Base-by-base conservation (phyloP, 2,888 invertebrate species). In the Zeuzera pyrina region DNA sequence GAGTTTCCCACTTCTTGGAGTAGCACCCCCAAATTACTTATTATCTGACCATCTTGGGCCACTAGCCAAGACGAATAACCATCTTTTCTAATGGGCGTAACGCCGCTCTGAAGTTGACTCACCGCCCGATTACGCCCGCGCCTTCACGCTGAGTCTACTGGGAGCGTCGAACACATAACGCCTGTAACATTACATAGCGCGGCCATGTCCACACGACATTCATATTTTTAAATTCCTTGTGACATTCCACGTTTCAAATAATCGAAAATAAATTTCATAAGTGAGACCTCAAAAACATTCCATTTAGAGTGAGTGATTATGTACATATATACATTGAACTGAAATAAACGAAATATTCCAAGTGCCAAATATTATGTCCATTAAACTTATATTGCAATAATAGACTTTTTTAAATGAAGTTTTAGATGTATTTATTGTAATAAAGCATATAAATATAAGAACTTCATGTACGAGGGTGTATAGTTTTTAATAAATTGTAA, bases 21-120 rank as follows among this genome's bases (percentile, higher is more conserved):
- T 86, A 23, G 84, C 86, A 22, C 85, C 86, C 5, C 87, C 87
- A 39, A 86, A 86, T 50, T 87, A 87, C 53, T 76, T 88, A 25
- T 74, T 88, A 33, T 87, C 87, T 13, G 88, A 88, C 59, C 88
- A 87, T 50, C 74, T 88, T 42, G 87, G 88, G 43, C 85, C 87
- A 10, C 78, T 86, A 38, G 79, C 86, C 33, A 84, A 85, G 57
- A 74, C 86, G 44, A 88, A 88, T 64, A 88, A 87, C 68, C 87
- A 88, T 69, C 79, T 88, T 63, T 88, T 88, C 77, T 87, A 87
- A 86, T 83, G 66, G 69, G 63, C 55, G 60, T 61, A 64, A 52
- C 35, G 38, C 30, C 33, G 52, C 49, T 49, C 39, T 36, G 42
- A n/a, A n/a, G n/a, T 45, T 46, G 49, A 47, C 47, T 49, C 49